A percentile compares a stretch with the other conserved stretches of the same genome.
These are phyloP conservation scores for Lutjanus erythropterus DNA, from an alignment of 2,113 vertebrate species.

Conservation along the genomic window DNA sequence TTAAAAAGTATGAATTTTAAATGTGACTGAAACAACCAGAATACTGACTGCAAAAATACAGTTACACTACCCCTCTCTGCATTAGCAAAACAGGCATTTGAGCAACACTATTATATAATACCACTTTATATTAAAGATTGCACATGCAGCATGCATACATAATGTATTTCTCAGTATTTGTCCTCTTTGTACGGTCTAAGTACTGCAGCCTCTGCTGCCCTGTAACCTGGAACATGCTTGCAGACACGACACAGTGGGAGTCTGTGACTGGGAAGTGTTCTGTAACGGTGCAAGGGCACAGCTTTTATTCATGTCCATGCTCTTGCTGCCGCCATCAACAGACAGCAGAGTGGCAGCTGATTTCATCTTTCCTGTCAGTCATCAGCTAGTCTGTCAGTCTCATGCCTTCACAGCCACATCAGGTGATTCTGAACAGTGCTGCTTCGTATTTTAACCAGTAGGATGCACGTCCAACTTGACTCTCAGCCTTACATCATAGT, in stretches of 20 bases:
- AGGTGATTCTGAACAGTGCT: slow-evolving; percentile 38
- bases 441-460: neutral
- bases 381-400: slow-evolving; percentile 52
- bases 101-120: neutral
- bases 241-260: slow-evolving; percentile 3
- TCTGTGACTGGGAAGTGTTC: slow-evolving; percentile 11
- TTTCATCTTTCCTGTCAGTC: slow-evolving; percentile 63
- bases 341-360: slow-evolving; percentile 58
- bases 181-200: slow-evolving; percentile 6
- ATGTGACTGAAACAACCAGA: neutral
- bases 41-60: neutral
- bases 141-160: slow-evolving; percentile 19
- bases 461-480: neutral
- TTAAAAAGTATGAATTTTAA: too few species aligned
- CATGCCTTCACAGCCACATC: slow-evolving; percentile 33
- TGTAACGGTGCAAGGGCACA: slow-evolving; percentile 26
- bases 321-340: slow-evolving; percentile 10
- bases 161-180: slow-evolving; percentile 15
- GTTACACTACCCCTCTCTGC: neutral
- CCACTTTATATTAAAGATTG: slow-evolving; percentile 21
- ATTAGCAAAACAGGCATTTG: neutral
- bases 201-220: neutral
- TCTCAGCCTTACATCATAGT: neutral
- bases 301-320: slow-evolving; percentile 20
- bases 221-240: neutral